Evolutionary conservation across 64 coral and sea anemone genomes (phyloP), one percentile per base, ranked within the genome.

Genomic region (Porites australiensis): DNA sequence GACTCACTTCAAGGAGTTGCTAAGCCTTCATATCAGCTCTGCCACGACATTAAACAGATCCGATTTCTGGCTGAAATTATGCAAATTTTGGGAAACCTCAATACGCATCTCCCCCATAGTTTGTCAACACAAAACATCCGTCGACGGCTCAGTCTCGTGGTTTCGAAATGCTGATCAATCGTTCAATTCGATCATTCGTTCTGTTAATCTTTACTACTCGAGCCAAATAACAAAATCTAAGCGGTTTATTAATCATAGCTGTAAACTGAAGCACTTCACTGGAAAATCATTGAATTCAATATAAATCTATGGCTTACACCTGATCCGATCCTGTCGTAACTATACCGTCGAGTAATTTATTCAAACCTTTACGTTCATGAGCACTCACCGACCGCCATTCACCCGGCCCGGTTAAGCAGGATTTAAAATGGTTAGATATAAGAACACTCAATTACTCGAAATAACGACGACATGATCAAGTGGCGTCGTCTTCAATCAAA

Each of bases 61-160:
- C 90, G 65, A 69, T 89, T 88, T 79, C 87, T 94, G 71, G 78
- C 92, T 94, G 78, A 94, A 89, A 89, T 94, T 94, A 94, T 94
- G 92, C 87, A 94, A 94, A 94, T 94, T 94, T 89, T 83, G 79
- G 54, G 73, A 74, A 85, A 94, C 86, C 87, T 89, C 68, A 82
- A 81, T 94, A 74, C 79, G 69, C 74, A 83, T 94, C 92, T 94
- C 92, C 79, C 87, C 77, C 87, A 75, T 77, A 70, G 82, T 80
- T 94, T 88, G 89, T 89, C 88, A 81, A 82, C 92, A 88, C 79
- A 83, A 77, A 89, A 84, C 58, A 75, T 63, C 76, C 79, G 87
- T 74, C 69, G 82, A 74, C 88, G 67, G 75, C 77, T 53, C 79
- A 27, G 54, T 89, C 79, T 82, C 78, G 70, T 83, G 88, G 88